These are phyloP conservation scores for Cryptocephalus primarius DNA, from an alignment of 2,888 invertebrate genomes.

Conservation along the genomic window DNA sequence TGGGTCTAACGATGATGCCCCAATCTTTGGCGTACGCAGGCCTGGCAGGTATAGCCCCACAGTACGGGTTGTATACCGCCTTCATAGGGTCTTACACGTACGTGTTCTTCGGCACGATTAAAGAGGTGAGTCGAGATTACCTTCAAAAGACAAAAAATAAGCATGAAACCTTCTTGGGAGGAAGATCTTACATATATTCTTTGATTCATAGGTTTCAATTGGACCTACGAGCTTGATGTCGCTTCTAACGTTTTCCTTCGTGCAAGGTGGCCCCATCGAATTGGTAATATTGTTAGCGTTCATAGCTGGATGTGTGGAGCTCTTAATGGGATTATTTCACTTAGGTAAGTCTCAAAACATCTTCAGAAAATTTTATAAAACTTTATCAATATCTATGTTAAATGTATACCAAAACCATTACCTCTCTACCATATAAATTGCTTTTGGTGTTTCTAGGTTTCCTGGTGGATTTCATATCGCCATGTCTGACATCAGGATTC, in stretches of 20 bases:
- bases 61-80: conserved; percentile 88
- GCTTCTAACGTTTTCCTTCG: conserved; percentile 66
- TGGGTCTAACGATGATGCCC: conserved; percentile 85
- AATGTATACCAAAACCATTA: neutral
- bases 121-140: conserved; percentile 42
- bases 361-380: neutral
- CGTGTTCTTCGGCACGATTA: conserved; percentile 75
- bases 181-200: neutral
- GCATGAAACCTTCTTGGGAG: neutral
- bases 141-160: neutral
- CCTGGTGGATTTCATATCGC: conserved; percentile 73
- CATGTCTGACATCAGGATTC: conserved; percentile 74
- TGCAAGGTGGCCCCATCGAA: conserved; percentile 56
- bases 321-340: conserved; percentile 71
- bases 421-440: too few relatives aligned
- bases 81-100: conserved; percentile 85
- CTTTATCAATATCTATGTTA: neutral
- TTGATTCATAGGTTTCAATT: conserved; percentile 48
- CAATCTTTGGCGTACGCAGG: conserved; percentile 88
- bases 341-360: conserved; percentile 46
- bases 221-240: conserved; percentile 94
- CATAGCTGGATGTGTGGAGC: conserved; percentile 64
- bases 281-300: conserved; percentile 68
- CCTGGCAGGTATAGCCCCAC: conserved; percentile 72
- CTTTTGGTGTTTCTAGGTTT: conserved; percentile 47